Percentiles rank a stretch among this genome's conserved stretches.
These are phyloP conservation scores for Cephus sareptanus DNA, from an alignment of 2,888 invertebrate species.

Conservation along the genomic window DNA sequence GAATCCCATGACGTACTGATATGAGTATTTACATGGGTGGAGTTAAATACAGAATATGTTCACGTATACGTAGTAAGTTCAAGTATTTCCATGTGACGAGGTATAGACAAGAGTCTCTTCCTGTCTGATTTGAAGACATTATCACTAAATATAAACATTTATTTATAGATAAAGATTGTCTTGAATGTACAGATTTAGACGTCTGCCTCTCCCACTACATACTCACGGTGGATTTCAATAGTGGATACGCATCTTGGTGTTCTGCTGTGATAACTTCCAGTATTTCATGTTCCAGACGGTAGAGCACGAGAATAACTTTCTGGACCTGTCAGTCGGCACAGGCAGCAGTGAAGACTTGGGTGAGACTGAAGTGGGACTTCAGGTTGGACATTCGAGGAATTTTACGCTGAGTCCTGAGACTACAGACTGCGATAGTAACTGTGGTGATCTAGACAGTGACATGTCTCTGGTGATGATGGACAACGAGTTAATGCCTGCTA, in stretches of 20 bases:
- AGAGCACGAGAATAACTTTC: conserved; percentile 72
- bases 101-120: not conserved
- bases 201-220: not conserved
- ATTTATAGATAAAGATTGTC: conserved; percentile 3
- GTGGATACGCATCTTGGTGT: not conserved
- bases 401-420: conserved; percentile 93
- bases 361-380: conserved; percentile 73
- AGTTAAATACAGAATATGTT: not conserved
- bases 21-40: not conserved
- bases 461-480: conserved; percentile 82
- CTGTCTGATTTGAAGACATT: not conserved
- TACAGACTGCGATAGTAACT: conserved; percentile 91
- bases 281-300: conserved; percentile 57
- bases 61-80: not conserved
- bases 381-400: conserved; percentile 80
- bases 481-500: conserved; percentile 69
- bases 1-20: not conserved
- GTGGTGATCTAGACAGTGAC: conserved; percentile 88
- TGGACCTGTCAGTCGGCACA: conserved; percentile 73
- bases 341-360: conserved; percentile 75
- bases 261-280: not conserved
- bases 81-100: not conserved
- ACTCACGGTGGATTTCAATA: not conserved
- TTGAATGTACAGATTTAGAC: not conserved
- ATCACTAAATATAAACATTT: conserved; percentile 4